Conservation (phyloP, 2,113 vertebrate species). For the Blennius ocellaris region DNA sequence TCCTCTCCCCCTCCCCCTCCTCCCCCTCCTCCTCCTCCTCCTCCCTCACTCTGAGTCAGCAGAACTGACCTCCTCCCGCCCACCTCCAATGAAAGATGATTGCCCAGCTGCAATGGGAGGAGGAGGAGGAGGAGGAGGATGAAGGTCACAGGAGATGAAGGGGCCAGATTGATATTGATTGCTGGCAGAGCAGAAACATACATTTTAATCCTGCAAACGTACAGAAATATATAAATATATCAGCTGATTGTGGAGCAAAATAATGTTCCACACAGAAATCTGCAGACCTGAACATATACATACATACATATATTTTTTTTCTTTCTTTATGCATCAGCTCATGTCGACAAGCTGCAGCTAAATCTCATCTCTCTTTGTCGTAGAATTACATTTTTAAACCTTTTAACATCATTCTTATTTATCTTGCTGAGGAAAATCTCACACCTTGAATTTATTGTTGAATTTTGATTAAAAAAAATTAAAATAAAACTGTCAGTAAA, state of each 20-base stretch:
- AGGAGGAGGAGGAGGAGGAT: slow-evolving; percentile 20
- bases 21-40: neutral
- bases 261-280: neutral
- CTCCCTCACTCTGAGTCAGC: slow-evolving; percentile 77
- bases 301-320: too few species aligned
- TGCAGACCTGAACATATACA: too few species aligned
- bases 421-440: too few species aligned
- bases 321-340: too few species aligned
- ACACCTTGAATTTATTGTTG: too few species aligned
- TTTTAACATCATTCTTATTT: too few species aligned
- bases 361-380: too few species aligned
- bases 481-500: too few species aligned
- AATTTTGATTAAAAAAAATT: too few species aligned
- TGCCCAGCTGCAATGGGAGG: slow-evolving; percentile 42
- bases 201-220: neutral
- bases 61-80: slow-evolving; percentile 46
- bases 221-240: neutral
- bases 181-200: neutral
- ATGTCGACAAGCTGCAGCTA: too few species aligned
- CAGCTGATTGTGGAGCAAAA: neutral
- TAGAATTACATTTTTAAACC: too few species aligned
- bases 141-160: slow-evolving; percentile 39
- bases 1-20: slow-evolving; percentile 25
- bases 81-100: slow-evolving; percentile 54
- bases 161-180: neutral